These are phyloP conservation scores for Ectropis crepuscularia DNA, from an alignment of 2,888 invertebrate species.

Conservation along the genomic window DNA sequence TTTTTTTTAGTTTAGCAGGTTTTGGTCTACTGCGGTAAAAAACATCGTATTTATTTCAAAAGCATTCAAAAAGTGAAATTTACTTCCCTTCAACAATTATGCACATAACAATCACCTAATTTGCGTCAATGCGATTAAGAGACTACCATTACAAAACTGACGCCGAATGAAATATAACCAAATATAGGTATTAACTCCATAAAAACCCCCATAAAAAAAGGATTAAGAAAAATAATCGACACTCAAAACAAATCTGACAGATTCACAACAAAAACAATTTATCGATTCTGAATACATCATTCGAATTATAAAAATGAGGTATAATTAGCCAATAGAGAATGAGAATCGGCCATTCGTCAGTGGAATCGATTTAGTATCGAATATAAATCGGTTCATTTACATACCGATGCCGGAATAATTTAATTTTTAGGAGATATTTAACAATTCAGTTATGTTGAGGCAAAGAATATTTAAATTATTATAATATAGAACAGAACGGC, in stretches of 20 bases:
- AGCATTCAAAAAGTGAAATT: slow-evolving; percentile 6
- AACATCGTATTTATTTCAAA: not conserved
- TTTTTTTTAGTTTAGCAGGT: too few relatives aligned
- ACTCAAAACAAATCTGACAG: slow-evolving; percentile 50
- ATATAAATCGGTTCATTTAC: slow-evolving; percentile 55
- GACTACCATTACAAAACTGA: slow-evolving; percentile 21
- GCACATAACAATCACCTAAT: slow-evolving; percentile 17
- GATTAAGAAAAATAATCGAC: slow-evolving; percentile 47
- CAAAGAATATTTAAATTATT: slow-evolving; percentile 20
- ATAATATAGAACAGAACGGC: not conserved
- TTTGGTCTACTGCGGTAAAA: too few relatives aligned
- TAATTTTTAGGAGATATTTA: slow-evolving; percentile 31
- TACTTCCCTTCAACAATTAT: slow-evolving; percentile 10
- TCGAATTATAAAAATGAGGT: slow-evolving; percentile 23
- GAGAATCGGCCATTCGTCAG: slow-evolving; percentile 36
- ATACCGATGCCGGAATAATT: slow-evolving; percentile 45
- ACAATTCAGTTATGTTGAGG: slow-evolving; percentile 22
- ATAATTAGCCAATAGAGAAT: slow-evolving; percentile 32
- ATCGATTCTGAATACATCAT: slow-evolving; percentile 36
- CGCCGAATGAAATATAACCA: slow-evolving; percentile 27
- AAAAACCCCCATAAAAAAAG: slow-evolving; percentile 44
- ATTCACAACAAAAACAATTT: slow-evolving; percentile 47
- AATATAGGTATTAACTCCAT: slow-evolving; percentile 31
- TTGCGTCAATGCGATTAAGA: slow-evolving; percentile 17
- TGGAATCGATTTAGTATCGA: slow-evolving; percentile 45